A percentile compares a stretch with the other conserved stretches of the same genome.
Conservation (phyloP, 2,797 vertebrate species). For the Eulemur mongoz region DNA sequence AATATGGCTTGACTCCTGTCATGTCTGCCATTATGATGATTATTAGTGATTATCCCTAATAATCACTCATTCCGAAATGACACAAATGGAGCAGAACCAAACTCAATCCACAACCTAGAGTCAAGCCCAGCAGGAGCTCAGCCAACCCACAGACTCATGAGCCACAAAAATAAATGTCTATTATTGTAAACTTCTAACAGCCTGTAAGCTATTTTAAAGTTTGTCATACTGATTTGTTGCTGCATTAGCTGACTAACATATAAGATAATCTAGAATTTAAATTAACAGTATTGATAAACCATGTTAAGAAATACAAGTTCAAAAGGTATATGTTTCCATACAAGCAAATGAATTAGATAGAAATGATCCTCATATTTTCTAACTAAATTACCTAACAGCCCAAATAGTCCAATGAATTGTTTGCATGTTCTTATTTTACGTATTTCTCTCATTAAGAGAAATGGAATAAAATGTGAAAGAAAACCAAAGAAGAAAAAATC, state of each 20-base stretch:
- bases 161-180: slow-evolving; percentile 22
- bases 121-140: background rate
- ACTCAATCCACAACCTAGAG: background rate
- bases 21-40: background rate
- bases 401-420: background rate
- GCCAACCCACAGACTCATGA: background rate
- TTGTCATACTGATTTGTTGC: background rate
- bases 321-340: background rate
- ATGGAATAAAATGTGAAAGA: background rate
- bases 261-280: slow-evolving; percentile 12
- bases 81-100: background rate
- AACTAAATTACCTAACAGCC: background rate
- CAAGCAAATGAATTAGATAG: background rate
- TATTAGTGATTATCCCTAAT: background rate
- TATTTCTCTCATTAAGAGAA: background rate
- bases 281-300: slow-evolving; percentile 1
- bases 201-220: background rate
- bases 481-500: background rate
- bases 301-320: background rate
- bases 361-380: slow-evolving; percentile 30
- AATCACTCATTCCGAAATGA: background rate
- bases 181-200: background rate
- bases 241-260: background rate
- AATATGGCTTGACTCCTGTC: background rate
- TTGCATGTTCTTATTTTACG: background rate